A percentile compares a stretch with the other conserved stretches of the same genome.
These are phyloP conservation scores for Pedionomus torquatus DNA, from an alignment of 2,113 vertebrate species.

Conservation along the genomic window DNA sequence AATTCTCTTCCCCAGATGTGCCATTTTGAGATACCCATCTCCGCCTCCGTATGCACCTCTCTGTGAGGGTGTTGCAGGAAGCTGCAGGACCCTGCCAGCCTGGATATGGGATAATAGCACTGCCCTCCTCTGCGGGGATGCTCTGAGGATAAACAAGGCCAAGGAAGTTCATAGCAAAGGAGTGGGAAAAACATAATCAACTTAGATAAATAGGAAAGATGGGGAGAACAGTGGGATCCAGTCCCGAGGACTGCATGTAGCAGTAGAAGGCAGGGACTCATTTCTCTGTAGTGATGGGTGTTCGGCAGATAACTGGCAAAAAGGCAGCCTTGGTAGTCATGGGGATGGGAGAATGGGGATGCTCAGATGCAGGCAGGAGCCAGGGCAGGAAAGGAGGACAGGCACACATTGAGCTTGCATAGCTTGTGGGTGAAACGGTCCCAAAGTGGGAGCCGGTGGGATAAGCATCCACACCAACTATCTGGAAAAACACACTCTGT, in stretches of 20 bases:
- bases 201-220: not conserved
- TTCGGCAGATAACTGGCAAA: not conserved
- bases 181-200: not conserved
- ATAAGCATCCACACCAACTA: not conserved
- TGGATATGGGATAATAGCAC: accelerated
- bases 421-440: not conserved
- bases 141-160: not conserved
- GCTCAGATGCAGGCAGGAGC: not conserved
- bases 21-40: not conserved
- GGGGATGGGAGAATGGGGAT: not conserved
- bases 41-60: accelerated
- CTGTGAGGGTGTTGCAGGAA: not conserved
- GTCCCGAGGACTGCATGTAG: not conserved
- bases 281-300: not conserved
- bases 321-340: not conserved
- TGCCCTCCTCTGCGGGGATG: not conserved
- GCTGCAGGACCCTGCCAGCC: not conserved
- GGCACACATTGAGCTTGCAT: not conserved
- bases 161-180: not conserved
- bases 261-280: not conserved
- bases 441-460: not conserved
- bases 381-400: not conserved
- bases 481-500: not conserved
- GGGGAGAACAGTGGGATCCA: not conserved
- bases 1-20: not conserved